Evolutionary conservation across 2,113 vertebrate genomes (phyloP), one percentile per base, ranked within the genome.

Genomic region (Puma concolor): DNA sequence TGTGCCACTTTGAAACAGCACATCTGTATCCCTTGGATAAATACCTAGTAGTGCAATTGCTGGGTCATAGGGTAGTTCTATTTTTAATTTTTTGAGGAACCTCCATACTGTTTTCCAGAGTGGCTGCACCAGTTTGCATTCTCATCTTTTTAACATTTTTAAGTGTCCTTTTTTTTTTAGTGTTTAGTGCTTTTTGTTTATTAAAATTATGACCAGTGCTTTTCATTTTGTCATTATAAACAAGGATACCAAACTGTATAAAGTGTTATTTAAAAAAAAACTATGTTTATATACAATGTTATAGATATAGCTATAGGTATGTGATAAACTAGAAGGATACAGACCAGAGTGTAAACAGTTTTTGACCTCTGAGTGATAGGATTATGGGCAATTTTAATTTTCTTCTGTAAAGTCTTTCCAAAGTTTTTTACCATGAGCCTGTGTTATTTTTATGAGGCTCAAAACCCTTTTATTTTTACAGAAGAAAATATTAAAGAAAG

Each of bases 371-470:
- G 17, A 67, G 15, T 87, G 5, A 16, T 72, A 10, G 36, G 12
- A 80, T 91, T 93, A 88, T 66, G 16, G 33, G 11, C 9, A 88
- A 4, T 94, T 85, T 80, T 44, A 95, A 64, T 83, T 95, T 97
- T 97, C 27, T 60, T 91, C 50, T 96, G 41, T 88, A 81, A 63
- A 33, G 21, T 52, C 57, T 80, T 96, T 54, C 38, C 29, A 48
- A 10, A 54, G 36, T 94, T 86, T 85, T 93, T 66, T 89, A 13
- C 57, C 74, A 7, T 48, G 4, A 57, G 19, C 38, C 27, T 7
- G 0, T 94, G 0, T 93, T 96, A 85, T 33, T 97, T 64, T 84
- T 54, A 44, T 85, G 60, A 94, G 36, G 31, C 19, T 94, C 63
- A 94, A 74, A 94, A 80, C 60, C 12, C 27, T 41, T 36, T 81